Evolutionary conservation across 1,140 invertebrate species (phyloP), one percentile per base, ranked within the genome.

Genomic region (Leucophenga varia): DNA sequence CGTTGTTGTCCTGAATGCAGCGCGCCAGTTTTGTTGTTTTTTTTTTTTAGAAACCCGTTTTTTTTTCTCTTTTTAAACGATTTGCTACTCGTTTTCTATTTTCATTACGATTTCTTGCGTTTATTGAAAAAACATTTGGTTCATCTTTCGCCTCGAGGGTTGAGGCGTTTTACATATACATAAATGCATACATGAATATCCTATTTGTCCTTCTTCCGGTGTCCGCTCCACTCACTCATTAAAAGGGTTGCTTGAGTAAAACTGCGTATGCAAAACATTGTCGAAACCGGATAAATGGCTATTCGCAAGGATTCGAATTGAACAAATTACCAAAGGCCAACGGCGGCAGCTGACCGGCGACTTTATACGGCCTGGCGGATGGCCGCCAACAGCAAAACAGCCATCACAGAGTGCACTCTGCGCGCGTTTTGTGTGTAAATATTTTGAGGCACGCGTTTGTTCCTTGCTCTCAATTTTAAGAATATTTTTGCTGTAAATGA

Each of bases 381-480:
- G 57, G 54, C 45, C 45, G 47, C 42, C 49, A 39, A 36, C 19
- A n/a, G 19, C 17, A 14, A 6, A 35, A 35, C 38, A 10, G 9
- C 18, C 21, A 19, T n/a, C 25, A 37, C 30, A 39, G 45, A 34
- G 8, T 35, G 18, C 43, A 45, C 52, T 57, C 63, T 57, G 47
- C 55, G 55, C 54, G 56, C 63, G 54, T 59, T n/a, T n/a, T 67
- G 63, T 67, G 63, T 67, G 63, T 67, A 67, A 67, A 67, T 67
- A 67, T 67, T 67, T 63, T 67, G 63, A 67, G 63, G 63, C 63
- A 67, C 59, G 63, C 64, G 63, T 67, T 59, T 67, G 64, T 68
- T 67, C 49, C 64, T 56, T 63, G 63, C 63, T 67, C 63, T 67
- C 63, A 67, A n/a, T n/a, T n/a, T n/a, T n/a, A n/a, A n/a, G n/a